Evolutionary conservation across 2,888 invertebrate genomes (phyloP), one percentile per base, ranked within the genome.

Genomic region (Spicauda simplicius): DNA sequence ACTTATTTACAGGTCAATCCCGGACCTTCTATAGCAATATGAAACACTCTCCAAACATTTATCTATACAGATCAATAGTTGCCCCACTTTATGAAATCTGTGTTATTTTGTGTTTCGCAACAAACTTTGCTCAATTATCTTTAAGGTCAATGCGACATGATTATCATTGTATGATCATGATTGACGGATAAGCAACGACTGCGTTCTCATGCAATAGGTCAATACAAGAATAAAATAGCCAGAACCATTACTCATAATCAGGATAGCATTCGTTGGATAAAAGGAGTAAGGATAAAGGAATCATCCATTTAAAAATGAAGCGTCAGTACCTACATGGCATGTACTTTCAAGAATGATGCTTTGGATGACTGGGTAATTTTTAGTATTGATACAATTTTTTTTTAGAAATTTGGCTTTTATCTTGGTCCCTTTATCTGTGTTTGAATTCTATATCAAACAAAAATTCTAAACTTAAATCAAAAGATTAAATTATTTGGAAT

Each of bases 241-340:
- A 66, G 60, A 56, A 68, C 66, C 72, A 76, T 76, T 73, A 73
- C 68, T 74, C 69, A 74, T 72, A 72, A 73, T 75, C 71, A 74
- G 25, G 19, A 53, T 19, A 18, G 16, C 37, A 58, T 68, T 63
- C 67, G 69, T 71, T 69, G 65, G 48, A 60, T 59, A 48, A 57
- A 53, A 56, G 16, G 16, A 45, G n/a, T 45, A 14, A n/a, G 45
- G 62, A 59, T 25, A 30, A 1, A 4, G 50, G 14, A 25, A 48
- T 48, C 11, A n/a, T n/a, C 6, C 16, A n/a, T 25, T 2, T 25
- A 25, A 25, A 25, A 25, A 25, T 2, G 25, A 4, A 25, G 5
- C 25, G 5, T 25, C 25, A 25, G 25, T 25, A 25, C n/a, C n/a
- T n/a, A n/a, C 25, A 25, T 25, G 3, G 25, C 3, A 25, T 25